A percentile compares a stretch with the other conserved stretches of the same genome.
Conservation (phyloP, 2,797 vertebrate species). For the Amblyraja radiata region DNA sequence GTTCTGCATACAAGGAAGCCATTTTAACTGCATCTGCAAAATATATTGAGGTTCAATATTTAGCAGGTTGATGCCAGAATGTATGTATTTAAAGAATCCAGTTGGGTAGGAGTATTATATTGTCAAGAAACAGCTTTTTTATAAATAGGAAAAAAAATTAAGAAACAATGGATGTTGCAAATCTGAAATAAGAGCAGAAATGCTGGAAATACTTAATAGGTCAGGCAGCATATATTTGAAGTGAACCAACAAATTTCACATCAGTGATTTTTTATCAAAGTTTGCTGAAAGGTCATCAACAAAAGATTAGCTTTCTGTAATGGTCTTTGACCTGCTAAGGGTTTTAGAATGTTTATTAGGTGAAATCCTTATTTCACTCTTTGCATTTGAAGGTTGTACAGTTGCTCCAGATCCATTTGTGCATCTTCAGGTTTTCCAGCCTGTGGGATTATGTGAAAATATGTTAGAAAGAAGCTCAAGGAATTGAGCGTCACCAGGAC, state of each 20-base stretch:
- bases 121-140: not conserved
- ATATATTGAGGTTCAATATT: not conserved
- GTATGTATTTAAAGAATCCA: not conserved
- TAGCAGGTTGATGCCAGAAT: not conserved
- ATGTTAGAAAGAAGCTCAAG: not conserved
- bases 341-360: not conserved
- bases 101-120: not conserved
- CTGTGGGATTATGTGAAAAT: not conserved
- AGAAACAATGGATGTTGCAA: too few relatives aligned
- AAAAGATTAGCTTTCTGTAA: too few relatives aligned
- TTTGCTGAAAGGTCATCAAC: too few relatives aligned
- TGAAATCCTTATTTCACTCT: not conserved
- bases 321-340: too few relatives aligned
- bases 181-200: too few relatives aligned
- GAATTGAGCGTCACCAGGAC: not conserved
- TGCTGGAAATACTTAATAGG: too few relatives aligned
- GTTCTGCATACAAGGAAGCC: not conserved
- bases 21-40: not conserved
- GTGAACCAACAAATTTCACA: too few relatives aligned
- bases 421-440: not conserved
- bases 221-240: too few relatives aligned
- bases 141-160: not conserved
- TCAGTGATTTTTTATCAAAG: too few relatives aligned
- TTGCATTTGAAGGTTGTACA: not conserved
- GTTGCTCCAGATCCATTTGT: not conserved